phyloP scores from a whole-genome alignment of 2,113 vertebrate genomes.

The Merops nubicus region DNA sequence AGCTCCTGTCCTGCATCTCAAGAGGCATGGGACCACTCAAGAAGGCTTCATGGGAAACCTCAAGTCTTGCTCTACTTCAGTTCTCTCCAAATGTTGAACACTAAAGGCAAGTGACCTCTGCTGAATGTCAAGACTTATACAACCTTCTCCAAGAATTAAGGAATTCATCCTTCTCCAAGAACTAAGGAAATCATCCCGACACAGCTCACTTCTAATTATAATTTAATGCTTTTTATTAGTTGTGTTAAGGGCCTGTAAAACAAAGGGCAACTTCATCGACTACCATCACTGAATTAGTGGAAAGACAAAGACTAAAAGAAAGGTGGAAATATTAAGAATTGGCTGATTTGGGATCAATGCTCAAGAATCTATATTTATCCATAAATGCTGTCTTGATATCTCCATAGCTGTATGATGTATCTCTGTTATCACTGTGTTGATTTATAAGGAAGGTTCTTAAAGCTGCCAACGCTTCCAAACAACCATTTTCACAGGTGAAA shows the following conservation, averaged over 20 bases:
- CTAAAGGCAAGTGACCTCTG: neutral
- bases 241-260: neutral
- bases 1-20: neutral
- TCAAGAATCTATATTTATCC: neutral
- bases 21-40: rapidly evolving
- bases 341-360: neutral
- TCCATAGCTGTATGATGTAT: neutral
- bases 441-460: neutral
- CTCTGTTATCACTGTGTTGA: neutral
- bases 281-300: neutral
- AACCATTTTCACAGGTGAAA: neutral
- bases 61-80: neutral
- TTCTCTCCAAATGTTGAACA: neutral
- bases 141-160: neutral
- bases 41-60: too few species aligned
- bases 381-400: neutral
- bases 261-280: rapidly evolving
- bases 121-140: neutral
- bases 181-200: neutral
- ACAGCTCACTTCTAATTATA: neutral
- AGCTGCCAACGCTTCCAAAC: neutral
- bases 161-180: neutral
- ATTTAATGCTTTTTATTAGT: neutral
- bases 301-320: neutral
- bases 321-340: neutral